Conservation (phyloP, 2,797 vertebrate genomes). For the Gephyroberyx darwinii region DNA sequence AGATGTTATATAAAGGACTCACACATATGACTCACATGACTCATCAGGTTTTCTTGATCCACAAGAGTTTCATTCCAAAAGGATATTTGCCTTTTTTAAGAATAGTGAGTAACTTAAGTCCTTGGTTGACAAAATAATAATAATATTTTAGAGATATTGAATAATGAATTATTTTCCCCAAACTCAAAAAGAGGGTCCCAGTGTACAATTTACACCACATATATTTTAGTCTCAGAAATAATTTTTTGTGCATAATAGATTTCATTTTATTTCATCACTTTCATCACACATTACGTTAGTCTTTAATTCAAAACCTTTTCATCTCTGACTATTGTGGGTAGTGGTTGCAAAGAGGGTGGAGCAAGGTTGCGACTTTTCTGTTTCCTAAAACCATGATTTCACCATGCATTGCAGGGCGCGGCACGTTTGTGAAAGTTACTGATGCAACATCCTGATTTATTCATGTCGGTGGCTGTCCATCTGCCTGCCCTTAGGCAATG, state of each 20-base stretch:
- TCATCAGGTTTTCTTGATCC: constrained; percentile 23
- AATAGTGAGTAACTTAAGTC: background rate
- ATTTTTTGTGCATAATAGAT: no score
- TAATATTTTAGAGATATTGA: background rate
- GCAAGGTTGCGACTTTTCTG: constrained; percentile 54
- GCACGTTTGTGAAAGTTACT: background rate
- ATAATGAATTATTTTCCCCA: no score
- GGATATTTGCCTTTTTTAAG: background rate
- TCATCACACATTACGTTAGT: background rate
- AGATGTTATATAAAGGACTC: constrained; percentile 13
- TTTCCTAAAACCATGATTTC: constrained; percentile 72
- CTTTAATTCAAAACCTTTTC: background rate
- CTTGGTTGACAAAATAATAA: background rate
- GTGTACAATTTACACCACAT: no score
- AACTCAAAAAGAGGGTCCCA: no score
- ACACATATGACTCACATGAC: constrained; percentile 38
- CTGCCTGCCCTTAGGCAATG: background rate
- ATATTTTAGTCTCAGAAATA: no score
- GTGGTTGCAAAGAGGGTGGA: constrained; percentile 31
- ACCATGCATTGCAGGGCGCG: constrained; percentile 41
- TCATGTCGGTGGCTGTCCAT: background rate
- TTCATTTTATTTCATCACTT: no score
- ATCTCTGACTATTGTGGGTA: background rate
- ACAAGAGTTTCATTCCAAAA: background rate
- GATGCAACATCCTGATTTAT: constrained; percentile 17